phyloP scores from a whole-genome alignment of 2,888 invertebrate genomes.

The Gymnosoma rotundatum region DNA sequence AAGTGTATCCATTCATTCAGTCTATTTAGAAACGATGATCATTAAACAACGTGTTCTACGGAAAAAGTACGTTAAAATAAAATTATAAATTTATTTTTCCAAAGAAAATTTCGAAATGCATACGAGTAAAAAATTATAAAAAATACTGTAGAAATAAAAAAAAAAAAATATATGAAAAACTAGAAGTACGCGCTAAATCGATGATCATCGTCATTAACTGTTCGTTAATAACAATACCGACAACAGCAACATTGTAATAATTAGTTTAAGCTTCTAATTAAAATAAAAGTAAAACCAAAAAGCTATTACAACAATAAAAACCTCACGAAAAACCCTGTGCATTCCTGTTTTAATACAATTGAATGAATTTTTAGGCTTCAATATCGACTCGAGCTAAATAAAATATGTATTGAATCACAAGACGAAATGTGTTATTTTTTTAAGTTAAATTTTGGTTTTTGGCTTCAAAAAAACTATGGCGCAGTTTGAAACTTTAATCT shows the following conservation, averaged over 20 bases:
- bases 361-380: constrained; percentile 65
- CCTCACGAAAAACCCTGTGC: constrained; percentile 31
- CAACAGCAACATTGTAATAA: constrained; percentile 7
- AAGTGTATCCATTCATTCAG: constrained; percentile 71
- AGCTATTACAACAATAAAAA: constrained; percentile 11
- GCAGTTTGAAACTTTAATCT: constrained; percentile 43
- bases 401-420: constrained; percentile 59
- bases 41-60: constrained; percentile 65
- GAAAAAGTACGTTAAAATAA: constrained; percentile 17
- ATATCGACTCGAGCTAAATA: constrained; percentile 47
- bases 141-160: constrained; percentile 4
- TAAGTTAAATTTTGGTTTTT: constrained; percentile 12
- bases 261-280: constrained; percentile 26
- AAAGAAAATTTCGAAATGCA: constrained; percentile 11
- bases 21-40: constrained; percentile 75
- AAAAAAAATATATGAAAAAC: neutral
- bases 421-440: constrained; percentile 26
- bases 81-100: neutral
- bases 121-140: neutral
- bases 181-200: constrained; percentile 8
- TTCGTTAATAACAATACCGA: constrained; percentile 17
- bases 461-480: constrained; percentile 34
- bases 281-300: constrained; percentile 22
- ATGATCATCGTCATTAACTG: constrained; percentile 21
- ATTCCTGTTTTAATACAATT: constrained; percentile 69